Percentiles rank a stretch among this genome's conserved stretches.
These are phyloP conservation scores for Drosophila virilis DNA, from an alignment of 1,140 invertebrate genomes.

Conservation along the genomic window DNA sequence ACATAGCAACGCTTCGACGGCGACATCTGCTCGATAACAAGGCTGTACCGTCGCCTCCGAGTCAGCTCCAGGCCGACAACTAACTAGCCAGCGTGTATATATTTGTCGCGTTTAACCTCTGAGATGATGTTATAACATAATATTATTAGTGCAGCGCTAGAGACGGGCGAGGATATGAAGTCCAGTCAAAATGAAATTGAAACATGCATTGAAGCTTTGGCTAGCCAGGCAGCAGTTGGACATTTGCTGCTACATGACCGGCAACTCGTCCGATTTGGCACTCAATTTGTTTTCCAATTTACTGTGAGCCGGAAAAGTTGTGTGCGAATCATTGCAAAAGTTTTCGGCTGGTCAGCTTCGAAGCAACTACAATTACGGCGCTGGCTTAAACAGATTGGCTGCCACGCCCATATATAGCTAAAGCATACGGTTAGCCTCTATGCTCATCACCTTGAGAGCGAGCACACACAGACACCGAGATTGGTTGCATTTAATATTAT, in stretches of 20 bases:
- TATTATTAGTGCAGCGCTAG: neutral
- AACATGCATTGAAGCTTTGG: neutral
- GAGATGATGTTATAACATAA: neutral
- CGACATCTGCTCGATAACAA: neutral
- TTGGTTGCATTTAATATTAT: constrained; percentile 1
- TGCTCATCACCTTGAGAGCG: neutral
- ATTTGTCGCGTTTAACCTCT: neutral
- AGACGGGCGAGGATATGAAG: neutral
- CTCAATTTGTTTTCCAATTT: constrained; percentile 62
- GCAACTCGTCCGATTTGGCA: constrained; percentile 23
- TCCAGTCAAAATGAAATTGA: too few species aligned
- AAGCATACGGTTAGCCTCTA: neutral
- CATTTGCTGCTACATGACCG: neutral
- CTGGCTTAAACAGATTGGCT: constrained; percentile 24
- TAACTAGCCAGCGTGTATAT: neutral
- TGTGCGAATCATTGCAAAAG: constrained; percentile 44
- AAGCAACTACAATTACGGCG: constrained; percentile 6
- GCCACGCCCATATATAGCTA: neutral
- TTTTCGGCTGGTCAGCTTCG: constrained; percentile 15
- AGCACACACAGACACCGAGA: neutral
- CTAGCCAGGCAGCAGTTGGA: constrained; percentile 29
- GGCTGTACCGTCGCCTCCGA: neutral
- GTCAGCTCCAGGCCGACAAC: neutral
- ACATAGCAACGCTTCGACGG: neutral
- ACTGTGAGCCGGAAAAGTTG: constrained; percentile 26